Conservation (phyloP, 2,797 vertebrate species). For the Lemur catta region DNA sequence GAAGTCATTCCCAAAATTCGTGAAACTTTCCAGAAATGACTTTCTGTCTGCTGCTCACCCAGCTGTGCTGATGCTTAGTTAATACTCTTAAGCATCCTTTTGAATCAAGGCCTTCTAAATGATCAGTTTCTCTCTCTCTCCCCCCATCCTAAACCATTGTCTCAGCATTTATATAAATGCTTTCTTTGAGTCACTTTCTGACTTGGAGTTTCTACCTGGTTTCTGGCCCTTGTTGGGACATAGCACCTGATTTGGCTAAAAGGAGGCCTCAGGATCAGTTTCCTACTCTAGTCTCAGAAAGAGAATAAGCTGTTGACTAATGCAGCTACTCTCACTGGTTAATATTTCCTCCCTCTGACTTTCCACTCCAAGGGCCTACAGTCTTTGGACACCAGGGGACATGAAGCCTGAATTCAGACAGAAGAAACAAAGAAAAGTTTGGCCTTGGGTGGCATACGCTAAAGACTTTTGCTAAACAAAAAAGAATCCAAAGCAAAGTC, state of each 20-base stretch:
- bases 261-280: background rate
- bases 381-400: background rate
- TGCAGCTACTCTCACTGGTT: background rate
- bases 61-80: background rate
- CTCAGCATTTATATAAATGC: background rate
- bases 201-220: background rate
- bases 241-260: background rate
- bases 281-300: background rate
- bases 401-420: background rate
- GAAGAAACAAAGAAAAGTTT: background rate
- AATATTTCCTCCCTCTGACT: background rate
- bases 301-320: background rate
- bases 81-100: background rate
- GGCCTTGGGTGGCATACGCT: background rate
- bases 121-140: background rate
- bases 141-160: background rate
- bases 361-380: background rate
- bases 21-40: background rate
- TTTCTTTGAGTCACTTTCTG: background rate
- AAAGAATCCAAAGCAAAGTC: background rate
- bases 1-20: background rate
- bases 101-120: background rate
- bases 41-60: background rate
- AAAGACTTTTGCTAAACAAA: background rate
- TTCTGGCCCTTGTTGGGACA: background rate